Base-by-base conservation (phyloP, 2,888 invertebrate species). In the Noctua janthe region DNA sequence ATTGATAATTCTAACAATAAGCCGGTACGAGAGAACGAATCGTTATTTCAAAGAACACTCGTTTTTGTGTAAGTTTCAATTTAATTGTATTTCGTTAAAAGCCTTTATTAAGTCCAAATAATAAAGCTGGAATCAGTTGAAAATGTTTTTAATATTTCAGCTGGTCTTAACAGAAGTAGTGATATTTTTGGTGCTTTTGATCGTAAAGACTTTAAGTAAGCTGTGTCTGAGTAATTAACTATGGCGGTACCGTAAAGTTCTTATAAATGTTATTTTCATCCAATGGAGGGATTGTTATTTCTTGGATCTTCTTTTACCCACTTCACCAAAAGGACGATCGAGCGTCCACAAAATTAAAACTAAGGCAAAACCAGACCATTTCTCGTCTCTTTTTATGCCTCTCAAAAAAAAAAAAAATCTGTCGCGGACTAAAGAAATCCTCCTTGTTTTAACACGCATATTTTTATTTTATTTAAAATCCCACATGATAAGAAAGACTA, bases 71-170 rank as follows among this genome's bases (percentile, higher is more conserved):
- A 81, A 80, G 67, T 87, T 81, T 82, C 81, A 76, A 84, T 87
- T 73, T 76, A 78, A 89, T 90, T 86, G 81, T 86, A 49, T 86
- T 90, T 83, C 49, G 74, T 78, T 81, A 78, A 83, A 89, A 87
- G 84, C 84, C 74, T 82, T 82, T 85, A 72, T 83, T 78, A 43
- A 82, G 51, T 76, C 39, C 43, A 78, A 81, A 70, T 82, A 78
- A 77, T 74, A 78, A 76, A 70, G 51, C 64, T 74, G 35, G 54
- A 80, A 72, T 74, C 10, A 75, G 62, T 80, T 74, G 54, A 82
- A 78, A 83, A 79, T 83, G 17, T 49, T 78, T 70, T 4, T 74
- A 15, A 71, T 69, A 74, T 87, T 86, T 74, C 56, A 17, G 67
- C 13, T 35, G 73, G n/a, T 73, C 39, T 72, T 67, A 8, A 84